These are phyloP conservation scores for Bolinopsis microptera DNA, from an alignment of 37 sponge, comb jelly and placozoan species.

Conservation along the genomic window DNA sequence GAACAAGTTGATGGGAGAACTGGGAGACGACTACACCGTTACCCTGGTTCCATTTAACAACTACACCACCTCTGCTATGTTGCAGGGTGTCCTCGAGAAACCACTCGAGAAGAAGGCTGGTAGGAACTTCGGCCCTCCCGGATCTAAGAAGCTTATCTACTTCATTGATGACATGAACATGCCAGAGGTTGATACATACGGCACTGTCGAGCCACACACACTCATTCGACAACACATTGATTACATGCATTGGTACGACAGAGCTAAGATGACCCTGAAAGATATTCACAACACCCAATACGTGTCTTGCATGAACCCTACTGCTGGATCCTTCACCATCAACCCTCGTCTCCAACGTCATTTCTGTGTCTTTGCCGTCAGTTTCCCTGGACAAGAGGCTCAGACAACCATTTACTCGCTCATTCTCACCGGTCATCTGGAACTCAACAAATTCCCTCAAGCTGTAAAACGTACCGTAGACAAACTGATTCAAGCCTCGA, in stretches of 20 bases:
- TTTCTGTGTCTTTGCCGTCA: constrained; percentile 97
- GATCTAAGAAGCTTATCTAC: constrained; percentile 93
- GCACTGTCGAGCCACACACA: constrained; percentile 97
- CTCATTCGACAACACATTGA: constrained; percentile 96
- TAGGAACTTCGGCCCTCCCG: constrained; percentile 97
- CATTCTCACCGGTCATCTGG: constrained; percentile 82
- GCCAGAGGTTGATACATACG: constrained; percentile 96
- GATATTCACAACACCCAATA: constrained; percentile 96
- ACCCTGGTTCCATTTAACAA: constrained; percentile 96
- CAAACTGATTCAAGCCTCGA: constrained; percentile 79
- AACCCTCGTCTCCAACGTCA: constrained; percentile 98
- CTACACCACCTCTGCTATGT: constrained; percentile 97
- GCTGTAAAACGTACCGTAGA: constrained; percentile 75
- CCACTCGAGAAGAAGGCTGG: constrained; percentile 99
- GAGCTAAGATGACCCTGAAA: constrained; percentile 89
- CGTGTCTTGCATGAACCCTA: constrained; percentile 99
- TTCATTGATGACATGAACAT: constrained; percentile 99
- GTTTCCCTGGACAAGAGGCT: constrained; percentile 87
- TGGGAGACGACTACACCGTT: constrained; percentile 75
- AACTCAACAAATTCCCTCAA: constrained; percentile 70
- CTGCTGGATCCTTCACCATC: constrained; percentile 99
- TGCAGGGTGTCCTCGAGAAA: constrained; percentile 97
- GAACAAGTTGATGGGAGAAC: constrained; percentile 72
- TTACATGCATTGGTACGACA: constrained; percentile 96
- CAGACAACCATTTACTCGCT: constrained; percentile 90